Evolutionary conservation across 2,888 invertebrate species (phyloP), one percentile per base, ranked within the genome.

Genomic region (Megalurothrips usitatus): DNA sequence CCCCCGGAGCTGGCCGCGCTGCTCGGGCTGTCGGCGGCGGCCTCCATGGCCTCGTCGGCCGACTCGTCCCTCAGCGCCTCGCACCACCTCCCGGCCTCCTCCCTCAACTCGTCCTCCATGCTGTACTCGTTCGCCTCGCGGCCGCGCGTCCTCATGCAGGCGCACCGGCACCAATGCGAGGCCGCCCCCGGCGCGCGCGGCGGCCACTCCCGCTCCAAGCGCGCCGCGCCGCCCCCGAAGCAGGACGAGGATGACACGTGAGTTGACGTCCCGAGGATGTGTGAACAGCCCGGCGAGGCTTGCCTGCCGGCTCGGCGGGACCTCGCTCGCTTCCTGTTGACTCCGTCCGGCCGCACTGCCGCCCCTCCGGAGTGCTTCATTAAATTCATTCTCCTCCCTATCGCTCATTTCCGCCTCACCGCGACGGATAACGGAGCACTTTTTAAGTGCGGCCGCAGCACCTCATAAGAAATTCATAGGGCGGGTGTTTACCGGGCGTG

Each of bases 1-100:
- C 93, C 94, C 0, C 92, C 92, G n/a, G 92, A 92, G 85, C 87
- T 92, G 78, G 93, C 94, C 11, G 87, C 88, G 10, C 88, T 92
- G n/a, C 88, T 93, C 28, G 92, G 92, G 0, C 88, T 92, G 81
- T 87, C 89, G 82, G 84, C 88, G 14, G 83, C 84, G 84, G 88
- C 83, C 87, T 88, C 79, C 82, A 86, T 80, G 85, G 85, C 80
- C 34, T 79, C 82, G 75, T 78, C 78, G 34, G 48, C 80, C 86
- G 68, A 75, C 23, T 75, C 68, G 23, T 75, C 68, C 23, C 68
- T 75, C 11, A 26, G 68, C 68, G 83, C 82, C 75, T 80, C 81
- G 10, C 83, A 82, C 52, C 82, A 83, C 78, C 82, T 82, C 78
- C 83, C 83, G 23, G 68, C 23, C 68, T 75, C 68, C 11, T 75